Base-by-base conservation (phyloP, 2,797 vertebrate species). In the Thaleichthys pacificus region DNA sequence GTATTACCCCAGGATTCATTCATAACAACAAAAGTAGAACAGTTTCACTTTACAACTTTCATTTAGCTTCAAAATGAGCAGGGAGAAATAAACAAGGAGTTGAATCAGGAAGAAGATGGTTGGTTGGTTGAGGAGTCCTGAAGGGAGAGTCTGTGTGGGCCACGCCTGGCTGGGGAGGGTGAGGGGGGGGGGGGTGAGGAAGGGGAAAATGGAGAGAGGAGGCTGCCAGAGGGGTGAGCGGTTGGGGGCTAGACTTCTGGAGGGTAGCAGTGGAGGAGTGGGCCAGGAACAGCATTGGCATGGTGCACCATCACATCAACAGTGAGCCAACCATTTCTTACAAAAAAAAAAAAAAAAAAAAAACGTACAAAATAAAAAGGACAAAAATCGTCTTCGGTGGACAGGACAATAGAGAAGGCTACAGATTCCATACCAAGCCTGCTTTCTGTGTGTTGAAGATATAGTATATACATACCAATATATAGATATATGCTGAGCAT, bases 341-440 rank as follows among this genome's bases (percentile, higher is more conserved):
- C 91, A 90, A 92, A 92, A 94, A 95, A 87, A 92, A 90, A 93
- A 91, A n/a, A 90, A 92, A 92, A 94, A 95, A 87, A 92, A 93
- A 94, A 95, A 87, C 93, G 93, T 94, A 95, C 92, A 95, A 95
- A 95, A 93, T 90, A 93, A 92, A 94, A 93, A 93, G 94, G 94
- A 94, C 94, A 28, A 21, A 28, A 86, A 83, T 83, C 69, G 77
- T 57, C 69, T 76, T 79, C 32, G 69, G 61, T 81, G 73, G 77
- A 85, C 28, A 64, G 28, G 54, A 62, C 79, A 84, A 75, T 77
- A 82, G 79, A 85, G 81, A 87, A 78, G 86, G 89, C 88, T 91
- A 93, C 89, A 89, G 91, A 88, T 89, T 90, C 86, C 82, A 79
- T 85, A 84, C 81, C 83, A 88, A 86, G 88, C 84, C 87, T 87